Percentiles rank a stretch among this genome's conserved stretches.
phyloP scores from a whole-genome alignment of 2,888 invertebrate genomes.

The Yponomeuta plumbellus region DNA sequence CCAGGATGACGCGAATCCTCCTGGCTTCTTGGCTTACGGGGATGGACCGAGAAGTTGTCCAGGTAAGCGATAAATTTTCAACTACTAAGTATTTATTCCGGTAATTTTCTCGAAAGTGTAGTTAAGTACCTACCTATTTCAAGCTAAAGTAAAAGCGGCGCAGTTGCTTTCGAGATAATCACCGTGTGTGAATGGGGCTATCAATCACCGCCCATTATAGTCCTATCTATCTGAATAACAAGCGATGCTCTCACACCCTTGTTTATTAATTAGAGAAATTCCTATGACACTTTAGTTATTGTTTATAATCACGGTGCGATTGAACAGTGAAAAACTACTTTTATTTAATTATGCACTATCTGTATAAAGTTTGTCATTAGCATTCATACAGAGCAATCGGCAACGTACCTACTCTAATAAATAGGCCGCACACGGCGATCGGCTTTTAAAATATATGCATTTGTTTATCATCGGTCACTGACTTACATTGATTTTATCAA shows the following conservation, averaged over 20 bases:
- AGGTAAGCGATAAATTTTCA: slow-evolving; percentile 39
- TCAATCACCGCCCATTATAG: neutral
- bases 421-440: neutral
- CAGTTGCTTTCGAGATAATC: neutral
- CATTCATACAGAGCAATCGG: neutral
- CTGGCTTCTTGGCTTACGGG: slow-evolving; percentile 61
- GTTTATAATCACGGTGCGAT: neutral
- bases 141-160: neutral
- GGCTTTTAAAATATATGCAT: neutral
- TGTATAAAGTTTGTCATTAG: neutral
- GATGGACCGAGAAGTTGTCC: slow-evolving; percentile 67
- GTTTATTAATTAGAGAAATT: neutral
- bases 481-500: slow-evolving; percentile 2
- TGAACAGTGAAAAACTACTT: neutral
- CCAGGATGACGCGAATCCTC: slow-evolving; percentile 46
- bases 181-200: neutral
- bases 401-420: neutral
- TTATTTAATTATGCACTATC: neutral
- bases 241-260: neutral
- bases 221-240: neutral
- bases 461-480: neutral
- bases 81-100: neutral
- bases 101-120: neutral
- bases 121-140: neutral
- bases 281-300: neutral